These are phyloP conservation scores for Patiria miniata DNA, from an alignment of 35 echinoderm and acorn worm genomes.

Conservation along the genomic window DNA sequence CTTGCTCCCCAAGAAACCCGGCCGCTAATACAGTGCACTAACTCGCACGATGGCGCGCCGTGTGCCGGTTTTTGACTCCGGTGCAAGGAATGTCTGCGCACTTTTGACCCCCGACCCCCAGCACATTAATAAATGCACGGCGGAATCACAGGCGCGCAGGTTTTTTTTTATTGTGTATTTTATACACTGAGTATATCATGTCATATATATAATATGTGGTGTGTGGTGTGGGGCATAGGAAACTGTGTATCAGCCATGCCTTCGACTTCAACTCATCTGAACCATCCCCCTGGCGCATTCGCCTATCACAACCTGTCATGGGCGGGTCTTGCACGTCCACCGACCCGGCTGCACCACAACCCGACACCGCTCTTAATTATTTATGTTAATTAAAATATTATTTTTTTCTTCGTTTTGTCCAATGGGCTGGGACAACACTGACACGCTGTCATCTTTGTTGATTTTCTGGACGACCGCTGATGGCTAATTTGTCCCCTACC, in stretches of 20 bases:
- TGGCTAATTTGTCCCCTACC: conserved; percentile 20
- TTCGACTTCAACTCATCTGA: not conserved
- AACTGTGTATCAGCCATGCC: not conserved
- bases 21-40: not conserved
- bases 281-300: conserved; percentile 5
- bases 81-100: conserved; percentile 57
- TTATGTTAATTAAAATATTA: conserved; percentile 29
- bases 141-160: conserved; percentile 11
- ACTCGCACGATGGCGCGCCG: conserved; percentile 20
- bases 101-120: conserved; percentile 45
- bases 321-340: conserved; percentile 10
- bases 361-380: conserved; percentile 18
- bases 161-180: not conserved
- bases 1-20: conserved; percentile 1
- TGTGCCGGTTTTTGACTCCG: conserved; percentile 47
- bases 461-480: not conserved
- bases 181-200: not conserved
- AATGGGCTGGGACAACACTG: not conserved
- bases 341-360: conserved; percentile 6
- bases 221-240: not conserved
- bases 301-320: conserved; percentile 27
- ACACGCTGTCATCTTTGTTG: conserved; percentile 4
- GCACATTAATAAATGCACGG: conserved; percentile 53
- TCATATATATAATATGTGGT: not conserved
- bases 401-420: not conserved